These are phyloP conservation scores for Cetonia aurata DNA, from an alignment of 2,888 invertebrate genomes.

Conservation along the genomic window DNA sequence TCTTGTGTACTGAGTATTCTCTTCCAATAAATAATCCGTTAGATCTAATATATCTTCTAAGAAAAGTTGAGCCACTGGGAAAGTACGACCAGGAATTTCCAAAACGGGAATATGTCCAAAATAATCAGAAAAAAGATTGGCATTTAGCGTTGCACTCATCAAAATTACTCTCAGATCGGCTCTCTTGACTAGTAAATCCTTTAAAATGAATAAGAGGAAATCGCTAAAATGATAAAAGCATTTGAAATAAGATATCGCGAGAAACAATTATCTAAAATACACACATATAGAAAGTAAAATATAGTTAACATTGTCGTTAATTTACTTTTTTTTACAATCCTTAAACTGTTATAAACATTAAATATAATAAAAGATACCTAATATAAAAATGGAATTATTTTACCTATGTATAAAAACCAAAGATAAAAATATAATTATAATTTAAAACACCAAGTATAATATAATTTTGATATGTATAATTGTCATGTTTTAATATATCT, in stretches of 20 bases:
- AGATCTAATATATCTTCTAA: conserved; percentile 85
- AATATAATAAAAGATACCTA: too few relatives aligned
- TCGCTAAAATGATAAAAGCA: conserved; percentile 71
- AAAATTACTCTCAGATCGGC: conserved; percentile 85
- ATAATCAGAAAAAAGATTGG: conserved; percentile 86
- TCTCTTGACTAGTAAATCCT: conserved; percentile 79
- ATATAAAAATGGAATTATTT: too few relatives aligned
- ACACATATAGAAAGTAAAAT: background rate
- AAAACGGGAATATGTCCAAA: conserved; percentile 84
- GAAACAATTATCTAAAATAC: background rate
- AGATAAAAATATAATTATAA: too few relatives aligned
- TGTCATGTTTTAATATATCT: too few relatives aligned
- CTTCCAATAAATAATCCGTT: conserved; percentile 73
- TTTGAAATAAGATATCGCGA: background rate
- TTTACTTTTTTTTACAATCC: too few relatives aligned
- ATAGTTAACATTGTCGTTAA: too few relatives aligned
- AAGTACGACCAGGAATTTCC: conserved; percentile 87
- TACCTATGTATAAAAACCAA: too few relatives aligned
- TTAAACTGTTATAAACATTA: too few relatives aligned
- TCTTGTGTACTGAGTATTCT: conserved; percentile 74
- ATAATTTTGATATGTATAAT: too few relatives aligned
- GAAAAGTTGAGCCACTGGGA: conserved; percentile 84
- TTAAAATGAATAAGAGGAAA: conserved; percentile 86
- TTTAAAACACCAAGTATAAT: too few relatives aligned
- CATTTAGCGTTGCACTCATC: conserved; percentile 95